phyloP scores from a whole-genome alignment of 2,113 vertebrate genomes.

The Menura novaehollandiae region DNA sequence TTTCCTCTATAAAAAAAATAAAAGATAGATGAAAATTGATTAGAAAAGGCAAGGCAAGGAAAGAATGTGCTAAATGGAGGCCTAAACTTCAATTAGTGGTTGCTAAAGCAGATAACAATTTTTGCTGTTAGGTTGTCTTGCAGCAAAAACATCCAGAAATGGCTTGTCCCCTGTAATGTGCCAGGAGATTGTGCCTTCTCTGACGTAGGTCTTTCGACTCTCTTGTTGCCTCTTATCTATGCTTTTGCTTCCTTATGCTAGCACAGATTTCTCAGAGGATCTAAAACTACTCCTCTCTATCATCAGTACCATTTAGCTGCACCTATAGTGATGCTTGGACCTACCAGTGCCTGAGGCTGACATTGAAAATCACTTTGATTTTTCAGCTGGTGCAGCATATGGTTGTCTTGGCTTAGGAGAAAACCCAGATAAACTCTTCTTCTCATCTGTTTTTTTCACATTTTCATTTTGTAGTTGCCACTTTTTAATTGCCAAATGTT shows the following conservation, averaged over 20 bases:
- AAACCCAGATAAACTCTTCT: not conserved
- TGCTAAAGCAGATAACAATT: not conserved
- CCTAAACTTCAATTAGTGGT: not conserved
- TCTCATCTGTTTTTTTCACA: not conserved
- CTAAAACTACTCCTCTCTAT: not conserved
- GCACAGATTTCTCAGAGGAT: not conserved
- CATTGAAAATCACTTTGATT: constrained; percentile 26
- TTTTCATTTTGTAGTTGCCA: not conserved
- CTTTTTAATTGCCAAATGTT: not conserved
- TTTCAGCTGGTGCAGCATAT: not conserved
- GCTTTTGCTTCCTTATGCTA: not conserved
- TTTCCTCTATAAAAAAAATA: not conserved
- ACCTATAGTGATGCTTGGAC: not conserved
- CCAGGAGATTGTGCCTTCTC: not conserved
- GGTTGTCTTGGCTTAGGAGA: not conserved
- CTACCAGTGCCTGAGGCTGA: not conserved
- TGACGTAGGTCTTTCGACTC: not conserved
- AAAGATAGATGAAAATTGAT: not conserved
- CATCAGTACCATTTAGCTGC: not conserved
- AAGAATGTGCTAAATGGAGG: not conserved
- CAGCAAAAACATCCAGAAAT: not conserved
- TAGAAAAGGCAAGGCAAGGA: not conserved
- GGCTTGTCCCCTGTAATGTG: not conserved
- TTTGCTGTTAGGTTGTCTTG: not conserved
- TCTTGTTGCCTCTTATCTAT: not conserved